Evolutionary conservation across 2,888 invertebrate genomes (phyloP).

Genomic region (Pycnomerus fuliginosus): DNA sequence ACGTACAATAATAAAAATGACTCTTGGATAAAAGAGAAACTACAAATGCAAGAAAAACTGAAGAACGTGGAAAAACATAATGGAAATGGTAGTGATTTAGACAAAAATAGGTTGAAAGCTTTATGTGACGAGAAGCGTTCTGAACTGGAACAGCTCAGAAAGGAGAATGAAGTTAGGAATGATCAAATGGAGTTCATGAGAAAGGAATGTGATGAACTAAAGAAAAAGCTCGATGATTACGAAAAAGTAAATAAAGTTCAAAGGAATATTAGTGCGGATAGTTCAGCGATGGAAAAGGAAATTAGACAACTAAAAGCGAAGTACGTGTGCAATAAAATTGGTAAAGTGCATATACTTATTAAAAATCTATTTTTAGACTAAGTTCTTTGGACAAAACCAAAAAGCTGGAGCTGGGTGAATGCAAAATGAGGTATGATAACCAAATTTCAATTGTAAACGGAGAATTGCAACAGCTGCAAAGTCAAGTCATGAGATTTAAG

Average conservation of each 20-base stretch:
- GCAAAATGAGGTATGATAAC: constrained; percentile 81
- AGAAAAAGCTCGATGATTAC: constrained; percentile 79
- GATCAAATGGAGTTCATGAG: constrained; percentile 74
- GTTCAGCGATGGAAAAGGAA: constrained; percentile 73
- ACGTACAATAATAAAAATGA: constrained; percentile 65
- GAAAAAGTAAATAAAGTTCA: constrained; percentile 83
- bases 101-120: constrained; percentile 67
- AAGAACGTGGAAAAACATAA: constrained; percentile 45
- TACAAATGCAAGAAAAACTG: constrained; percentile 62
- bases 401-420: constrained; percentile 76
- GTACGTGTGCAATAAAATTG: constrained; percentile 46
- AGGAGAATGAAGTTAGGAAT: constrained; percentile 65
- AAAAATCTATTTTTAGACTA: constrained; percentile 35
- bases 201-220: constrained; percentile 77
- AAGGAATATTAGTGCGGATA: constrained; percentile 74
- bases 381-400: constrained; percentile 69
- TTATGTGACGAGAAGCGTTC: constrained; percentile 72
- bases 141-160: constrained; percentile 68
- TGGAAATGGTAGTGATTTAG: constrained; percentile 53
- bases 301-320: constrained; percentile 67
- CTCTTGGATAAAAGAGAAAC: constrained; percentile 72
- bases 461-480: constrained; percentile 80
- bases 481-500: constrained; percentile 77
- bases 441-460: constrained; percentile 78
- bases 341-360: background rate